A percentile compares a stretch with the other conserved stretches of the same genome.
Evolutionary conservation across 53 echinoderm and acorn worm genomes (phyloP).

Genomic region (Arbacia lixula): DNA sequence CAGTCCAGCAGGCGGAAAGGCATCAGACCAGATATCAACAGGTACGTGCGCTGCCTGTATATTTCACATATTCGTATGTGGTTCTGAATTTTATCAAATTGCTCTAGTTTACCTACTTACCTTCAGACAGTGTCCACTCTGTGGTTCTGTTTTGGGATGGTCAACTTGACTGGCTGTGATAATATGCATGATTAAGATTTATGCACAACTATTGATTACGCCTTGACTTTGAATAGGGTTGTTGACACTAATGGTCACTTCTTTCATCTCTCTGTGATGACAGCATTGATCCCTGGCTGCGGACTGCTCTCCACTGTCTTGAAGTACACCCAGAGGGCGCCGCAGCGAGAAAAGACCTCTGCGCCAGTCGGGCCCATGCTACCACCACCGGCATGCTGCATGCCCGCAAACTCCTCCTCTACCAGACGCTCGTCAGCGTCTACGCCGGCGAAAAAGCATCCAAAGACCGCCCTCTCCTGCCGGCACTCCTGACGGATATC

Average conservation of each 20-base stretch:
- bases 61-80: too few relatives aligned
- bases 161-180: too few relatives aligned
- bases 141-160: too few relatives aligned
- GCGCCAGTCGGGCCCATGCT: neutral
- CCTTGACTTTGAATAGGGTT: neutral
- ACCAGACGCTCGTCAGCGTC: conserved; percentile 41
- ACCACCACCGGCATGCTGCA: conserved; percentile 37
- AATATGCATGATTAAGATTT: neutral
- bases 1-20: conserved; percentile 28
- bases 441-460: neutral
- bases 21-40: conserved; percentile 22
- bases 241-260: neutral
- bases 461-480: conserved; percentile 60
- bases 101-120: too few relatives aligned
- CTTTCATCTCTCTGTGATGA: neutral
- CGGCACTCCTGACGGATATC: conserved; percentile 68
- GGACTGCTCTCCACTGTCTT: conserved; percentile 78
- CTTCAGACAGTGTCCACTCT: too few relatives aligned
- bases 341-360: conserved; percentile 13
- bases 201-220: neutral
- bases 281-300: conserved; percentile 85
- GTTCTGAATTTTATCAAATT: too few relatives aligned
- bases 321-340: conserved; percentile 83
- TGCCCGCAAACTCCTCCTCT: conserved; percentile 81
- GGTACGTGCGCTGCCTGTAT: conserved; percentile 22